Evolutionary conservation across 2,888 invertebrate species (phyloP), one percentile per base, ranked within the genome.

Genomic region (Leistus spinibarbis): DNA sequence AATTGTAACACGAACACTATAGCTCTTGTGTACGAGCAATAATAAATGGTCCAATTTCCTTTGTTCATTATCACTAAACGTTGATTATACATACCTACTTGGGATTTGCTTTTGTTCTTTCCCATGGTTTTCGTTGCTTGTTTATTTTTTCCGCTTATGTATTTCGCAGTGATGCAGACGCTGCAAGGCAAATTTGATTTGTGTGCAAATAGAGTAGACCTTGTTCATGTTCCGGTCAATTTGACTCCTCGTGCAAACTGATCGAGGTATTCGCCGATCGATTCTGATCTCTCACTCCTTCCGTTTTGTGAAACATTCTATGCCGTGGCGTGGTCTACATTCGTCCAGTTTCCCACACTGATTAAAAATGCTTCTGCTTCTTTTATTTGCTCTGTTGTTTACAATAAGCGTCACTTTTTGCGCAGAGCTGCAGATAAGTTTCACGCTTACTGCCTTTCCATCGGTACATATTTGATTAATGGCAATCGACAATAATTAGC

Each of bases 121-220:
- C 40, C 40, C 40, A 40, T 40, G 40, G 40, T 40, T 40, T 40
- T 40, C 40, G 13, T 40, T 40, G 40, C 40, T n/a, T n/a, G n/a
- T 40, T 40, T 40, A 13, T 40, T 40, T 40, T 40, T 40, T 40
- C 5, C 40, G 40, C 13, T 3, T 7, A 1, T 40, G 40, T 13
- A 40, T 40, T 40, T n/a, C n/a, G n/a, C n/a, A n/a, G n/a, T 40
- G 40, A 40, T 7, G 7, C 7, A 40, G 13, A 40, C 20, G 56
- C 60, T 20, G n/a, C 19, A 16, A 60, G 60, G 60, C 60, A 60
- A 60, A 60, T 60, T 60, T 60, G 60, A 60, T 60, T 60, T 60
- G 60, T 60, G 60, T 60, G 60, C 9, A 60, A 60, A 60, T 60
- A 22, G 5, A 13, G n/a, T 16, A 53, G 60, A 40, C 40, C 40